A percentile compares a stretch with the other conserved stretches of the same genome.
phyloP scores from a whole-genome alignment of 2,888 invertebrate genomes.

The Drosophila recens region DNA sequence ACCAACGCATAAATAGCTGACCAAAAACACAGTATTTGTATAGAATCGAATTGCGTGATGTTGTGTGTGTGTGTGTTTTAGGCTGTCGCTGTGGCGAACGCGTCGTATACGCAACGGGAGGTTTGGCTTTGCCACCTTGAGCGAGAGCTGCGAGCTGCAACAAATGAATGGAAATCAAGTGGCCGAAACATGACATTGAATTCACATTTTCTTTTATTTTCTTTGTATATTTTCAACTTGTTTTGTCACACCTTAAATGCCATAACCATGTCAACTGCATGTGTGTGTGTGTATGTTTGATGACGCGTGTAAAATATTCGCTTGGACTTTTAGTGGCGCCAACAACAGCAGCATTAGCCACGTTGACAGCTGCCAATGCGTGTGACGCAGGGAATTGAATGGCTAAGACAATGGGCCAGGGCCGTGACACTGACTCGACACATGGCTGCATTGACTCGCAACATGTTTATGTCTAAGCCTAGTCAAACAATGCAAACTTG shows the following conservation, averaged over 20 bases:
- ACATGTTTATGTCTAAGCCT: constrained; percentile 11
- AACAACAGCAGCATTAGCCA: neutral
- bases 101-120: constrained; percentile 49
- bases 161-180: constrained; percentile 77
- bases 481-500: constrained; percentile 30
- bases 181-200: constrained; percentile 76
- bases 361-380: constrained; percentile 63
- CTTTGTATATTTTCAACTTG: constrained; percentile 45
- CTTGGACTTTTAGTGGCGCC: constrained; percentile 60
- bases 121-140: constrained; percentile 49
- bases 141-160: constrained; percentile 53
- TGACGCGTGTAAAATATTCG: constrained; percentile 52
- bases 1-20: constrained; percentile 63
- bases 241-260: constrained; percentile 65
- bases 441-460: constrained; percentile 22
- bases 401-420: constrained; percentile 30
- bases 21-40: constrained; percentile 44
- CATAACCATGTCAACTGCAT: constrained; percentile 25
- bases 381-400: constrained; percentile 32
- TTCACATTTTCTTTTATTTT: constrained; percentile 15
- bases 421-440: constrained; percentile 8
- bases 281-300: constrained; percentile 14
- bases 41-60: constrained; percentile 9
- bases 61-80: constrained; percentile 5
- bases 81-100: constrained; percentile 29